phyloP scores from a whole-genome alignment of 1,140 invertebrate species.

The Odontomachus brunneus region DNA sequence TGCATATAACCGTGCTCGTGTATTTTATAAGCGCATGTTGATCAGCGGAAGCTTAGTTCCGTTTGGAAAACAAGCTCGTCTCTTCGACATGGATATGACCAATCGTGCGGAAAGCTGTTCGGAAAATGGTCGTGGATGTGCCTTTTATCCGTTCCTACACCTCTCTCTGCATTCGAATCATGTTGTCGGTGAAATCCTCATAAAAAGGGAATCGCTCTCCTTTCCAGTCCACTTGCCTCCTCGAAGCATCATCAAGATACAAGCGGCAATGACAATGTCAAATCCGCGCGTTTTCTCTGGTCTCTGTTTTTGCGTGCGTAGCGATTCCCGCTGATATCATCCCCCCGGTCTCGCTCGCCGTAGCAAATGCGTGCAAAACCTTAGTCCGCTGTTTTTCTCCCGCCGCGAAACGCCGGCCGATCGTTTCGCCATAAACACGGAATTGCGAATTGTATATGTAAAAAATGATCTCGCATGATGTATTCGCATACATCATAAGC shows the following conservation, averaged over 20 bases:
- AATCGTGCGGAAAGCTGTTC: background rate
- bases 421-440: constrained; percentile 11
- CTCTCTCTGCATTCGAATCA: background rate
- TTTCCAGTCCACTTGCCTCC: background rate
- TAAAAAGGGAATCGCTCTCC: constrained; percentile 1
- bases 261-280: constrained; percentile 12
- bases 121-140: background rate
- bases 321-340: background rate
- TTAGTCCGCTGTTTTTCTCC: constrained; percentile 30
- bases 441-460: background rate
- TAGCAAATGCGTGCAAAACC: constrained; percentile 19
- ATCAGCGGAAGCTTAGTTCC: background rate
- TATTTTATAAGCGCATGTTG: too few species aligned
- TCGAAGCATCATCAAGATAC: constrained; percentile 7
- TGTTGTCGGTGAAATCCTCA: background rate
- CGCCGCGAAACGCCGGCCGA: background rate
- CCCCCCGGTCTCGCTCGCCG: background rate
- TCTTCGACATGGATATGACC: background rate
- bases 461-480: background rate
- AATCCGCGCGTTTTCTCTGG: background rate
- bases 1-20: too few species aligned
- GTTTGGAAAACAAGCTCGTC: background rate
- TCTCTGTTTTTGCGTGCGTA: constrained; percentile 1
- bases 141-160: background rate
- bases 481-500: background rate